Percentiles rank a stretch among this genome's conserved stretches.
Conservation (phyloP, 2,888 invertebrate genomes). For the Polydrusus cervinus region DNA sequence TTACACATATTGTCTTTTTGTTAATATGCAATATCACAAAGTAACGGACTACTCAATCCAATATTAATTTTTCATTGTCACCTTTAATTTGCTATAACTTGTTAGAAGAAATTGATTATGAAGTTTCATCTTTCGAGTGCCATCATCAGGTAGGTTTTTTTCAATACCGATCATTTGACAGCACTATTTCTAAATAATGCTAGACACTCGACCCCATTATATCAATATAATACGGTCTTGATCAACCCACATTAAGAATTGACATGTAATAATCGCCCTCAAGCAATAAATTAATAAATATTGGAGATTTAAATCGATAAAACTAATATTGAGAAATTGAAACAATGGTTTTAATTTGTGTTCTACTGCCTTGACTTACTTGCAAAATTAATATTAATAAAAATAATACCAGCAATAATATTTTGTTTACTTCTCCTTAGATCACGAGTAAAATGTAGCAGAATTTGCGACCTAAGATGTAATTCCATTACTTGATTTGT, state of each 20-base stretch:
- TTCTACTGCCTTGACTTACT: slow-evolving; percentile 28
- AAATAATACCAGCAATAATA: slow-evolving; percentile 11
- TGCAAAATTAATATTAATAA: slow-evolving; percentile 9
- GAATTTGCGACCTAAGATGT: slow-evolving; percentile 31
- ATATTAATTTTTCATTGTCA: too few species aligned
- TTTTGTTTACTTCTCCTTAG: slow-evolving; percentile 19
- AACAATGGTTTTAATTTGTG: slow-evolving; percentile 18
- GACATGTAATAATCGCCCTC: background rate
- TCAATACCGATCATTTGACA: too few species aligned
- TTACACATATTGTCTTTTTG: too few species aligned
- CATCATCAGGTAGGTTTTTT: too few species aligned
- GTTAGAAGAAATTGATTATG: too few species aligned
- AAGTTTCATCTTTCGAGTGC: too few species aligned
- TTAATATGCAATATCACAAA: too few species aligned
- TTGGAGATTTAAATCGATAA: slow-evolving; percentile 9
- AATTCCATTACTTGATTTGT: slow-evolving; percentile 33
- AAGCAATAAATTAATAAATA: slow-evolving; percentile 19
- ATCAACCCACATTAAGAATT: background rate
- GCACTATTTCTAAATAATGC: too few species aligned
- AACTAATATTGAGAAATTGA: background rate
- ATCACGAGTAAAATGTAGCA: slow-evolving; percentile 16
- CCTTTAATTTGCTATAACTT: too few species aligned
- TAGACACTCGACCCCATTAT: too few species aligned
- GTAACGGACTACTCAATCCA: too few species aligned
- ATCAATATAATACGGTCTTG: background rate